Percentiles rank a stretch among this genome's conserved stretches.
Conservation (phyloP, 2,113 vertebrate species). For the Siniperca knerii region DNA sequence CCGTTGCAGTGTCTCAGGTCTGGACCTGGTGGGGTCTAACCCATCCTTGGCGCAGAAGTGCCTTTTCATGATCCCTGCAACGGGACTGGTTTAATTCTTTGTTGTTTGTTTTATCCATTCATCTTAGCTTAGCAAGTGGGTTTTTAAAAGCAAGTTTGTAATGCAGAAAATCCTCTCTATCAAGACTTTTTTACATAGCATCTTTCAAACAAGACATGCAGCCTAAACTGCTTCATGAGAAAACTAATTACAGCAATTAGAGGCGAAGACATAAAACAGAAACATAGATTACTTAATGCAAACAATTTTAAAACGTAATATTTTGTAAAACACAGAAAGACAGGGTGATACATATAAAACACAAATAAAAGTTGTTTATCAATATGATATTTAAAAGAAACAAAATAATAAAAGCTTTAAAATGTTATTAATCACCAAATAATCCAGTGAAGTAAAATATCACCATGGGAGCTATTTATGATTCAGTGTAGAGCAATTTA, state of each 20-base stretch:
- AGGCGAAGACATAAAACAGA: neutral
- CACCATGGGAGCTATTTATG: constrained; percentile 13
- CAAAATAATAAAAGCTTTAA: neutral
- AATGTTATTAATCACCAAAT: constrained; percentile 20
- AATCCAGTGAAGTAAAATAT: neutral
- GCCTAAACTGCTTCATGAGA: neutral
- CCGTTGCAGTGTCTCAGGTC: neutral
- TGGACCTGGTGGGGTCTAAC: neutral
- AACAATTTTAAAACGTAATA: neutral
- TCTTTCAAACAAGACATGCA: neutral
- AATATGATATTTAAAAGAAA: constrained; percentile 5
- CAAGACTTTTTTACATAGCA: neutral
- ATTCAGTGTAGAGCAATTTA: constrained; percentile 7
- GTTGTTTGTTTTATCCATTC: neutral
- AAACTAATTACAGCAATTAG: neutral
- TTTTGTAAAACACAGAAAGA: neutral
- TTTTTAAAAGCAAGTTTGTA: neutral
- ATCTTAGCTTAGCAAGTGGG: neutral
- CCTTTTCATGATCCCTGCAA: neutral
- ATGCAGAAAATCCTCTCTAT: neutral
- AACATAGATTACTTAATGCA: neutral
- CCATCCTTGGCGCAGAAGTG: neutral
- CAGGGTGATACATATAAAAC: neutral
- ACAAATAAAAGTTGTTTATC: neutral
- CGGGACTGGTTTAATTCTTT: neutral